Evolutionary conservation across 2,888 invertebrate genomes (phyloP).

Genomic region (Limnephilus marmoratus): DNA sequence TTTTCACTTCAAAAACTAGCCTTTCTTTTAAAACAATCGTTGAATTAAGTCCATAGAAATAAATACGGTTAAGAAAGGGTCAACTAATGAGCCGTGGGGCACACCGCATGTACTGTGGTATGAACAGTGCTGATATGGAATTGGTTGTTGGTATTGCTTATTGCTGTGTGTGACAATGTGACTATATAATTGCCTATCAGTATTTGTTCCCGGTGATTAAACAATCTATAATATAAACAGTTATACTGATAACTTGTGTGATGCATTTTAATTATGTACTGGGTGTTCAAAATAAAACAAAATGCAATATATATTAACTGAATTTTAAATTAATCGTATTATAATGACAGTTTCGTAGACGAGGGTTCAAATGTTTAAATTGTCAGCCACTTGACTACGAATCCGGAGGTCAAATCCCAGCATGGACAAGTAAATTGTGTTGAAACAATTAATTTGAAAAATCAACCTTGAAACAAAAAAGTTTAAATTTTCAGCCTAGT

Average conservation of each 20-base stretch:
- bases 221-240: not conserved
- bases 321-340: too few relatives aligned
- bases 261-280: not conserved
- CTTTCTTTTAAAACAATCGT: not conserved
- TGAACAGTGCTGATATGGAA: not conserved
- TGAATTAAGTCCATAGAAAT: not conserved
- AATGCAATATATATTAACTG: too few relatives aligned
- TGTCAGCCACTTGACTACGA: too few relatives aligned
- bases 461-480: too few relatives aligned
- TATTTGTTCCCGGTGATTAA: not conserved
- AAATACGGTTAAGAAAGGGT: not conserved
- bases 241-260: slow-evolving; percentile 9
- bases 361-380: too few relatives aligned
- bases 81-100: not conserved
- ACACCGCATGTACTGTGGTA: not conserved
- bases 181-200: not conserved
- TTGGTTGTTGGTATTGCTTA: not conserved
- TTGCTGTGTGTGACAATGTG: not conserved
- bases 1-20: not conserved
- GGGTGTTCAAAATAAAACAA: not conserved
- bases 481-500: too few relatives aligned
- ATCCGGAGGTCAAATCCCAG: too few relatives aligned
- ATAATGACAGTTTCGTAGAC: too few relatives aligned
- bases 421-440: too few relatives aligned
- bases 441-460: too few relatives aligned